phyloP scores from a whole-genome alignment of 2,888 invertebrate species.

The Sphaerophoria taeniata region DNA sequence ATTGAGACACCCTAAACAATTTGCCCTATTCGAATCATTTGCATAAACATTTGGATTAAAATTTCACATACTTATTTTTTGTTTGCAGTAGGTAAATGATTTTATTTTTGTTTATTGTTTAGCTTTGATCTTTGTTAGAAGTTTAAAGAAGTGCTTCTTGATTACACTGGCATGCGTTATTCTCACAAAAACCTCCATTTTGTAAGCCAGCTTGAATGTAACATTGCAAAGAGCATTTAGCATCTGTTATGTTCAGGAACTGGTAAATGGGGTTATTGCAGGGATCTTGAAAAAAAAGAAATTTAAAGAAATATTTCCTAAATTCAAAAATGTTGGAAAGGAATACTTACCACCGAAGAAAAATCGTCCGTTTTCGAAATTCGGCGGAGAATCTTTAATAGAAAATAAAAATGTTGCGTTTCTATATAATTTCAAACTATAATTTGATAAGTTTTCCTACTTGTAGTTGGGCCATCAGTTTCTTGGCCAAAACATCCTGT shows the following conservation, averaged over 20 bases:
- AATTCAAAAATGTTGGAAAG: too few relatives aligned
- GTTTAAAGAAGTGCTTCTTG: too few relatives aligned
- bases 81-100: too few relatives aligned
- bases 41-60: too few relatives aligned
- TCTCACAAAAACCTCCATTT: constrained; percentile 58
- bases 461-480: too few relatives aligned
- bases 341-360: constrained; percentile 52
- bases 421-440: neutral
- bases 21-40: too few relatives aligned
- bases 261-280: constrained; percentile 46
- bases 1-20: too few relatives aligned
- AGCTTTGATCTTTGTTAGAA: too few relatives aligned
- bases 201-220: constrained; percentile 57
- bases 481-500: too few relatives aligned
- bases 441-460: neutral
- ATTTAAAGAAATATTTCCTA: neutral
- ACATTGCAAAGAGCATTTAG: constrained; percentile 63
- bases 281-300: constrained; percentile 35
- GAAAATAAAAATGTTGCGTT: neutral
- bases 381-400: constrained; percentile 23
- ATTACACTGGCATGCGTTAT: constrained; percentile 51
- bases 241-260: constrained; percentile 49
- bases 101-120: too few relatives aligned
- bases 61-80: too few relatives aligned
- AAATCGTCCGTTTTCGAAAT: constrained; percentile 11